These are phyloP conservation scores for Lampris incognitus DNA, from an alignment of 2,113 vertebrate genomes.

Conservation along the genomic window DNA sequence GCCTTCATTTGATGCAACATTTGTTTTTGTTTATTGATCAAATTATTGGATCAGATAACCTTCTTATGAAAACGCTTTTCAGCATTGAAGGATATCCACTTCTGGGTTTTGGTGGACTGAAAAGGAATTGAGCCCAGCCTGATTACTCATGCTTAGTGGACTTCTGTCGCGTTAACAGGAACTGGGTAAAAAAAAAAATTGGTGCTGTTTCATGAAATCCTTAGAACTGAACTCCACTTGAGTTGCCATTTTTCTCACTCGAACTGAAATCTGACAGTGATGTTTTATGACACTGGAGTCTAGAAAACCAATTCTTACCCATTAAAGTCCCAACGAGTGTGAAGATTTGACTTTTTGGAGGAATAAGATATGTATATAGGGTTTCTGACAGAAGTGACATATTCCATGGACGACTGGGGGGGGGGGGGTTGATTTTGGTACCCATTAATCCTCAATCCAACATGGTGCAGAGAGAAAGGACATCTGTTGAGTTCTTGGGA, in stretches of 20 bases:
- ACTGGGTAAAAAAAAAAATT: neutral
- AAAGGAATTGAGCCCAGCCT: neutral
- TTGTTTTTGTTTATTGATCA: neutral
- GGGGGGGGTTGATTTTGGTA: neutral
- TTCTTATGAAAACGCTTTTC: neutral
- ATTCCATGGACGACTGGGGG: no score
- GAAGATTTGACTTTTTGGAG: neutral
- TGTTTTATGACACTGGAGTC: neutral
- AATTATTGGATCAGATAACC: neutral
- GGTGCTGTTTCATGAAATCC: conserved; percentile 10
- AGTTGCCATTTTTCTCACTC: conserved; percentile 2
- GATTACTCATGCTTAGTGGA: neutral
- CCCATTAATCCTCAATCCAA: neutral
- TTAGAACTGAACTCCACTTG: neutral
- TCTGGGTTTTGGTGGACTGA: neutral
- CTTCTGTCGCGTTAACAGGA: conserved; percentile 6
- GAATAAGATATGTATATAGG: neutral
- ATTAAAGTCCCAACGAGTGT: neutral
- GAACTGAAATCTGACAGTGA: neutral
- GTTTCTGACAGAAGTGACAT: neutral
- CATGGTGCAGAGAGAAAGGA: neutral
- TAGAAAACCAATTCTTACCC: neutral
- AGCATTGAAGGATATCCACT: neutral
- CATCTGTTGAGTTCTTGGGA: neutral
- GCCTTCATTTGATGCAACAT: neutral